Evolutionary conservation across 1,140 invertebrate genomes (phyloP).

Genomic region (Pseudomyrmex gracilis): DNA sequence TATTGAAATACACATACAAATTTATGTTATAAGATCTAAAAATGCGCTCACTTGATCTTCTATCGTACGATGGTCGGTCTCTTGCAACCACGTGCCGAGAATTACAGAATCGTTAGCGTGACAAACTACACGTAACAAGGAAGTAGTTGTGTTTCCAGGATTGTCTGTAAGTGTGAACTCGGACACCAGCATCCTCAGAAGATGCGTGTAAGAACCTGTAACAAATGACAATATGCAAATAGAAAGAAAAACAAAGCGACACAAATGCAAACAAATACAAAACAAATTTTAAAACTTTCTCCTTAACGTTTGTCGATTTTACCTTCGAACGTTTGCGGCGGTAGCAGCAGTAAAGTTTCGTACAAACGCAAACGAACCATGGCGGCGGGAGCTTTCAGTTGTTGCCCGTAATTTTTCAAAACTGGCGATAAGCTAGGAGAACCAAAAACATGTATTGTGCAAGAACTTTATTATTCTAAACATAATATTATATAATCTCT

Average conservation of each 20-base stretch:
- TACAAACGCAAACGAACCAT: slow-evolving; percentile 96
- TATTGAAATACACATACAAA: neutral
- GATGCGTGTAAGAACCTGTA: slow-evolving; percentile 92
- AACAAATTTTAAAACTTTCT: slow-evolving; percentile 9
- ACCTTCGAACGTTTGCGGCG: slow-evolving; percentile 94
- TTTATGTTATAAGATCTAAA: neutral
- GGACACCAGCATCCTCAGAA: slow-evolving; percentile 97
- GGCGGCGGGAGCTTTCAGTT: slow-evolving; percentile 96
- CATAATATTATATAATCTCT: too few relatives aligned
- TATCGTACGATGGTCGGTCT: slow-evolving; percentile 98
- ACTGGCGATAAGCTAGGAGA: slow-evolving; percentile 92
- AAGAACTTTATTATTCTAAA: too few relatives aligned
- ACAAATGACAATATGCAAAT: slow-evolving; percentile 44
- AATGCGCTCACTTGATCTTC: slow-evolving; percentile 95
- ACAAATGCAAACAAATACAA: neutral
- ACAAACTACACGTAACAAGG: slow-evolving; percentile 93
- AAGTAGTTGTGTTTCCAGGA: slow-evolving; percentile 97
- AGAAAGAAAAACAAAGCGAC: neutral
- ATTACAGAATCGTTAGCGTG: slow-evolving; percentile 96
- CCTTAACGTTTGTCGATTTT: slow-evolving; percentile 70
- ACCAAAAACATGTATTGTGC: slow-evolving; percentile 52
- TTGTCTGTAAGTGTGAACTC: slow-evolving; percentile 99
- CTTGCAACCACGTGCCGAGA: slow-evolving; percentile 94
- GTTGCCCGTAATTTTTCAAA: slow-evolving; percentile 96
- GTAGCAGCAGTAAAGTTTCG: slow-evolving; percentile 94